Conservation (phyloP, 2,113 vertebrate genomes). For the Prionailurus viverrinus region DNA sequence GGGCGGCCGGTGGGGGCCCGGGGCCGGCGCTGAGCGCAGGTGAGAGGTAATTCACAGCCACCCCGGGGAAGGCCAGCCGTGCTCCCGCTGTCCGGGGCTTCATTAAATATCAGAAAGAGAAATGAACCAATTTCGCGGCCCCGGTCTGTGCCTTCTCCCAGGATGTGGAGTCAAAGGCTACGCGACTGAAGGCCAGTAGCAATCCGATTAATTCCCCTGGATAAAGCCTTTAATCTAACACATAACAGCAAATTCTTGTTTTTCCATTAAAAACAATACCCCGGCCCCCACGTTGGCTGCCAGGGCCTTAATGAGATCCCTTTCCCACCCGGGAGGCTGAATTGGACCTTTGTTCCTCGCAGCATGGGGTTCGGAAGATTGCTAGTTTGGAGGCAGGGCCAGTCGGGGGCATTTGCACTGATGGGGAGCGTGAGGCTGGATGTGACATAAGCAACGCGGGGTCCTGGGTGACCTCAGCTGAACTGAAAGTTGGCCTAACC, state of each 20-base stretch:
- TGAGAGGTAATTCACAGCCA: not conserved
- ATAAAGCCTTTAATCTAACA: conserved; percentile 88
- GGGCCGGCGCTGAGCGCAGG: not conserved
- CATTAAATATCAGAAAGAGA: conserved; percentile 65
- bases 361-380: conserved; percentile 87
- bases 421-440: not conserved
- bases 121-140: conserved; percentile 34
- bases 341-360: conserved; percentile 87
- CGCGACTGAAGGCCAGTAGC: conserved; percentile 77
- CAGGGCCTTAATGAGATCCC: conserved; percentile 89
- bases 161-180: conserved; percentile 75
- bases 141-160: conserved; percentile 64
- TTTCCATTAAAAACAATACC: conserved; percentile 90
- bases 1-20: accelerated
- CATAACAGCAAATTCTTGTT: conserved; percentile 90
- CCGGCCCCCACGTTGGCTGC: conserved; percentile 87
- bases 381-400: conserved; percentile 87
- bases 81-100: not conserved
- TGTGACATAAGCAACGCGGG: conserved; percentile 75
- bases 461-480: conserved; percentile 86
- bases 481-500: conserved; percentile 74
- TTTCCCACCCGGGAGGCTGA: conserved; percentile 87
- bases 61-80: not conserved
- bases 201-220: conserved; percentile 86
- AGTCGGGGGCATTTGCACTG: not conserved